Evolutionary conservation across 1,140 invertebrate genomes (phyloP).

Genomic region (Lethrus apterus): DNA sequence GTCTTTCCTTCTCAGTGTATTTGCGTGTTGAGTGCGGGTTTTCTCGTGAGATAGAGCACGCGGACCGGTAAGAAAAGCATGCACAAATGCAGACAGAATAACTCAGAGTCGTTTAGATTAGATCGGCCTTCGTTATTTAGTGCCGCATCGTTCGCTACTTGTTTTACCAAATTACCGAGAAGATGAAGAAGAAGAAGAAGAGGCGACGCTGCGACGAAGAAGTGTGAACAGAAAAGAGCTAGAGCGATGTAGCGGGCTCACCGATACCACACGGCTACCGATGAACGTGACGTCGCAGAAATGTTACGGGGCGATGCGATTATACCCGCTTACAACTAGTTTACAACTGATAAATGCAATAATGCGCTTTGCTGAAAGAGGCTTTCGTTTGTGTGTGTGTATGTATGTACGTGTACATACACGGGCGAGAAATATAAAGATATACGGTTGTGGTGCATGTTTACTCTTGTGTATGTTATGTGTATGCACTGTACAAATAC

Average conservation of each 20-base stretch:
- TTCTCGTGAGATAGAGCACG: no score
- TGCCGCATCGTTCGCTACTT: conserved; percentile 37
- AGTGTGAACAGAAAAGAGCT: background rate
- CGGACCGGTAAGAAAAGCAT: conserved; percentile 21
- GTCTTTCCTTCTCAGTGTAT: no score
- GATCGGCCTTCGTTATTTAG: conserved; percentile 34
- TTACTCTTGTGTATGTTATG: no score
- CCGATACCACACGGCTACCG: background rate
- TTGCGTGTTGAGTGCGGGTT: no score
- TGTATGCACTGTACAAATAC: no score
- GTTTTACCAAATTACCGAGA: conserved; percentile 38
- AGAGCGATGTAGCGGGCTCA: no score
- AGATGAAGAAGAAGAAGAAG: conserved; percentile 8
- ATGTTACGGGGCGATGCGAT: conserved; percentile 15
- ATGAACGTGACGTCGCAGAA: conserved; percentile 29
- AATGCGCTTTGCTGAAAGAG: conserved; percentile 12
- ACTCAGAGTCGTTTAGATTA: conserved; percentile 37
- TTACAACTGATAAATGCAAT: conserved; percentile 19
- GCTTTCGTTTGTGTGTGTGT: conserved; percentile 4
- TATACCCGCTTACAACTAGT: conserved; percentile 19
- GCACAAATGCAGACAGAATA: conserved; percentile 35
- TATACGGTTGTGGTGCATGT: background rate
- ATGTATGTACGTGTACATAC: background rate
- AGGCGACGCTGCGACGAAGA: background rate
- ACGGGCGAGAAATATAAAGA: background rate